phyloP scores from a whole-genome alignment of 2,113 vertebrate genomes.

The Myotis davidii region DNA sequence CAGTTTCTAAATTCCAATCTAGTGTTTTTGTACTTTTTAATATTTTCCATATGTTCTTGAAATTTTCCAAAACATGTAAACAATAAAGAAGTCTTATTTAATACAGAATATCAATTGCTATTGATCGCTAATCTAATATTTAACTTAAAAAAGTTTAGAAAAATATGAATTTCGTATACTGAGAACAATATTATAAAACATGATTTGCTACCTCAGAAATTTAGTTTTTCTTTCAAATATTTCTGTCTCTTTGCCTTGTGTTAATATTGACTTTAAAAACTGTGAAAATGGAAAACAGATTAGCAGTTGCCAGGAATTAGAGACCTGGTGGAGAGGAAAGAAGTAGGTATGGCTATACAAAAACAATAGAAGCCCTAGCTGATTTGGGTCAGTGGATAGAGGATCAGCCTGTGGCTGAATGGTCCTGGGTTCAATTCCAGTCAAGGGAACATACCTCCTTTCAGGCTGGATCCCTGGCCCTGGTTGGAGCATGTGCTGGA shows the following conservation, averaged over 20 bases:
- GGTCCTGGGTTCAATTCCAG: too few relatives aligned
- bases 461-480: too few relatives aligned
- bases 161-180: neutral
- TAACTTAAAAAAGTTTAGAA: neutral
- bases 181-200: neutral
- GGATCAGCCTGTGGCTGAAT: too few relatives aligned
- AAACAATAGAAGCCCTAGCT: neutral
- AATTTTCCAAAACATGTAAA: neutral
- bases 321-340: neutral
- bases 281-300: neutral
- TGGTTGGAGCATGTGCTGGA: too few relatives aligned
- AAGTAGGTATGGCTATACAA: accelerated
- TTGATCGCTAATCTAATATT: neutral
- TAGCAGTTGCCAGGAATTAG: neutral
- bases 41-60: neutral
- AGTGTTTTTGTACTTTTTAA: neutral
- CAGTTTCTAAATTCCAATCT: neutral
- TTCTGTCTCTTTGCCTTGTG: neutral
- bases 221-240: neutral
- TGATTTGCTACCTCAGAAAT: neutral
- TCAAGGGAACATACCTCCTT: too few relatives aligned
- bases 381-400: too few relatives aligned
- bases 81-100: neutral
- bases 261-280: neutral
- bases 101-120: neutral